Evolutionary conservation across 1,140 invertebrate species (phyloP).

Genomic region (Sitophilus oryzae): DNA sequence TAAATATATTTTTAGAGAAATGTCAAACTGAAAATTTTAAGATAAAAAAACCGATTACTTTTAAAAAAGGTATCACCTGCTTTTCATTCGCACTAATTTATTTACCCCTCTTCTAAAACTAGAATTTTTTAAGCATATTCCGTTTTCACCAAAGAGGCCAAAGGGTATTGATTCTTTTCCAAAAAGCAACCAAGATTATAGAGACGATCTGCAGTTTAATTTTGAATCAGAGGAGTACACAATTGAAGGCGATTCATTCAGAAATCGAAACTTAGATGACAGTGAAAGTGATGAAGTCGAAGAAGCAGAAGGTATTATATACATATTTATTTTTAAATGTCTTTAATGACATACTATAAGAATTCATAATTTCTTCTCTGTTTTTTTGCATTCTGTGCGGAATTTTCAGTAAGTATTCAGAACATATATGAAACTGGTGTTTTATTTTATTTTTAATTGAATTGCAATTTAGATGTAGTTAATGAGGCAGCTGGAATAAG

Average conservation of each 20-base stretch:
- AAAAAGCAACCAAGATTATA: background rate
- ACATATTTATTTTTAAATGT: too few relatives aligned
- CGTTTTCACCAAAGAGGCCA: conserved; percentile 22
- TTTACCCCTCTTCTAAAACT: background rate
- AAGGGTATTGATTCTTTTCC: conserved; percentile 6
- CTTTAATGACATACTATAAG: too few relatives aligned
- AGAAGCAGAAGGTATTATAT: conserved; percentile 19
- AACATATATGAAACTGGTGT: too few relatives aligned
- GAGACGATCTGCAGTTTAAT: conserved; percentile 17
- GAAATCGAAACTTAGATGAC: background rate
- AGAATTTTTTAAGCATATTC: conserved; percentile 1
- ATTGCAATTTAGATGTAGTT: conserved; percentile 5
- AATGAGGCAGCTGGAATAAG: conserved; percentile 1
- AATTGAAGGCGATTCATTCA: background rate
- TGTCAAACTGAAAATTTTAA: too few relatives aligned
- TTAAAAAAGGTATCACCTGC: too few relatives aligned
- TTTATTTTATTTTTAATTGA: background rate
- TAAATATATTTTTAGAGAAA: too few relatives aligned
- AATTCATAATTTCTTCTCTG: too few relatives aligned
- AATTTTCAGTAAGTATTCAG: background rate
- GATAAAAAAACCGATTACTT: too few relatives aligned
- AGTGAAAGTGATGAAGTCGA: conserved; percentile 14
- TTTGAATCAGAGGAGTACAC: conserved; percentile 14
- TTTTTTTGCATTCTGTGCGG: background rate
- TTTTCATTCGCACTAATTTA: too few relatives aligned